Evolutionary conservation across 2,797 vertebrate species (phyloP).

Genomic region (Eleutherodactylus coqui): DNA sequence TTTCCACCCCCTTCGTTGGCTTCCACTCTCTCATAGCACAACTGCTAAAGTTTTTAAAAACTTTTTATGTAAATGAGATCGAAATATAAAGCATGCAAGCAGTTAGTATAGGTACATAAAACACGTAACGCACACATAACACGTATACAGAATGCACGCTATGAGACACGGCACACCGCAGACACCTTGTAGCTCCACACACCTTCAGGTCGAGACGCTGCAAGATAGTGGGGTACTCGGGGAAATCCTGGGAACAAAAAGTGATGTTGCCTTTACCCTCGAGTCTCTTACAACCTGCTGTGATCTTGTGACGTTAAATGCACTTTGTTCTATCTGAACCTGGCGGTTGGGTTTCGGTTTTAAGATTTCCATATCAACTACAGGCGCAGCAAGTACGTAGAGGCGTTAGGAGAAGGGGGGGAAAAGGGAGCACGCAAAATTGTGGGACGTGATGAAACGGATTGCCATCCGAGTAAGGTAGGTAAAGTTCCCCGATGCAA

Average conservation of each 20-base stretch:
- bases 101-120: neutral
- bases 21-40: too few relatives aligned
- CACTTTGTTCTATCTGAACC: neutral
- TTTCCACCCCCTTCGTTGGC: too few relatives aligned
- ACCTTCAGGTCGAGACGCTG: slow-evolving; percentile 78
- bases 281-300: neutral
- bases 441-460: too few relatives aligned
- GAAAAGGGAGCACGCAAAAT: too few relatives aligned
- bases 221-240: slow-evolving; percentile 73
- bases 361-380: neutral
- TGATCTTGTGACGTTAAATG: neutral
- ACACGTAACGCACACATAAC: neutral
- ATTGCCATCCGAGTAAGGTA: too few relatives aligned
- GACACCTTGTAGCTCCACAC: slow-evolving; percentile 67
- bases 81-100: neutral
- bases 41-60: too few relatives aligned
- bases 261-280: slow-evolving; percentile 42
- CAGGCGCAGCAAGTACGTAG: neutral
- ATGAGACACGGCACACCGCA: neutral
- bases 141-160: slow-evolving; percentile 3
- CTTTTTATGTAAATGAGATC: neutral
- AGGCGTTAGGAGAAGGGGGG: too few relatives aligned
- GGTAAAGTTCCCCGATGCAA: too few relatives aligned
- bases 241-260: slow-evolving; percentile 76
- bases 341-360: neutral